phyloP scores from a whole-genome alignment of 2,113 vertebrate genomes.

The Corythornis madagascariensis region DNA sequence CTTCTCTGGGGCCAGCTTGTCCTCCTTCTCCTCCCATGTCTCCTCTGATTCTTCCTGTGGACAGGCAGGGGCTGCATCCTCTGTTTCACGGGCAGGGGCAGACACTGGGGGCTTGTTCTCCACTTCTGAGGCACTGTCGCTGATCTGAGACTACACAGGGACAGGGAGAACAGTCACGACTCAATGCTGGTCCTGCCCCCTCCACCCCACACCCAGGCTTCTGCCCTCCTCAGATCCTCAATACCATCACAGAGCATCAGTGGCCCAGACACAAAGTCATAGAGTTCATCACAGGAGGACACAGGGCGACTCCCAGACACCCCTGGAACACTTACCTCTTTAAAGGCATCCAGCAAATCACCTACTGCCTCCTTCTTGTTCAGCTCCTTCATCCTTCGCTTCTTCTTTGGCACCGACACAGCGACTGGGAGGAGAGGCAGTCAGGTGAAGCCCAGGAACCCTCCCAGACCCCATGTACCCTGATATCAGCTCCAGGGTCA shows the following conservation, averaged over 20 bases:
- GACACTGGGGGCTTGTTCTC: slow-evolving; percentile 69
- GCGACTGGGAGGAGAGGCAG: slow-evolving; percentile 73
- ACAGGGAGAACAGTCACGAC: neutral
- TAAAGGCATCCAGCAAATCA: slow-evolving; percentile 96
- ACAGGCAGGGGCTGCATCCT: slow-evolving; percentile 56
- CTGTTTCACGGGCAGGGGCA: slow-evolving; percentile 54
- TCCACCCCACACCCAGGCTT: neutral
- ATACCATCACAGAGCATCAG: slow-evolving; percentile 54
- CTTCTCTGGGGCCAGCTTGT: slow-evolving; percentile 91
- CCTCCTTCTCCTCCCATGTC: slow-evolving; percentile 96
- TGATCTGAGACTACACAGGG: slow-evolving; percentile 53
- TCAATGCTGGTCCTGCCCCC: fast-evolving
- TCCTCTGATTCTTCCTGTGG: slow-evolving; percentile 85
- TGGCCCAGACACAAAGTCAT: slow-evolving; percentile 60
- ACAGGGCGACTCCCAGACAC: fast-evolving
- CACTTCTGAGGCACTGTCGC: slow-evolving; percentile 66
- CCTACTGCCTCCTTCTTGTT: slow-evolving; percentile 95
- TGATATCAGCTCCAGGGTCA: neutral
- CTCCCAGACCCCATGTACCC: fast-evolving
- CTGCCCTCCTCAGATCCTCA: slow-evolving; percentile 23
- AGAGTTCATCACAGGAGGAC: slow-evolving; percentile 31
- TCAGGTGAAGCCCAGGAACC: neutral
- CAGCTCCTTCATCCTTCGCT: slow-evolving; percentile 93
- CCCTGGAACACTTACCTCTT: slow-evolving; percentile 82
- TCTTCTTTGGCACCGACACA: slow-evolving; percentile 95